Evolutionary conservation across 2,888 invertebrate genomes (phyloP).

Genomic region (Crocallis elinguaria): DNA sequence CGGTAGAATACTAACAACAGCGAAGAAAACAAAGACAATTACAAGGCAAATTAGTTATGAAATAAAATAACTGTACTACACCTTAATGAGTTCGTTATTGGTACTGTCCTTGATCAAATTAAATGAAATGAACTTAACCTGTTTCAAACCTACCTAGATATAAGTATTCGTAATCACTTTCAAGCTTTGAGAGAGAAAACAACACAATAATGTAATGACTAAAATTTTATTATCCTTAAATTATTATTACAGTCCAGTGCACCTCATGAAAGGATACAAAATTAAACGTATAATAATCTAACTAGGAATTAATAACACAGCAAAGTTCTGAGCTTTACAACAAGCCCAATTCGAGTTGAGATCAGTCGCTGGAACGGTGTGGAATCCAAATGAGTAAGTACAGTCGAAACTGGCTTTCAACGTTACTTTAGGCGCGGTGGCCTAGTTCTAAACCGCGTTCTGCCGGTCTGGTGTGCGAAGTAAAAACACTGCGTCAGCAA

Average conservation of each 20-base stretch:
- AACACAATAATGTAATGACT: slow-evolving; percentile 47
- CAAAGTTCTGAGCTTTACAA: slow-evolving; percentile 73
- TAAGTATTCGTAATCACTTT: neutral
- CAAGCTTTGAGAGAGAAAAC: slow-evolving; percentile 38
- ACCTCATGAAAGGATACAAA: slow-evolving; percentile 63
- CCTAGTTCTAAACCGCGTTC: slow-evolving; percentile 49
- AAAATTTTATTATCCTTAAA: slow-evolving; percentile 72
- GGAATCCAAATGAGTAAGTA: slow-evolving; percentile 56
- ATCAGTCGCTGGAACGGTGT: slow-evolving; percentile 77
- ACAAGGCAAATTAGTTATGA: neutral
- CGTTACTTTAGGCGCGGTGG: slow-evolving; percentile 47
- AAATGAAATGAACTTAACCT: neutral
- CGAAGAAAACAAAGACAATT: slow-evolving; percentile 32
- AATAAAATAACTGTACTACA: too few species aligned
- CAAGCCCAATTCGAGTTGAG: slow-evolving; percentile 76
- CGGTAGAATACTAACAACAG: slow-evolving; percentile 35
- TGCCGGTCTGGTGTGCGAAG: slow-evolving; percentile 59
- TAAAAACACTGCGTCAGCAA: slow-evolving; percentile 70
- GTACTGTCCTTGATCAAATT: neutral
- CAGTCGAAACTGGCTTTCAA: neutral
- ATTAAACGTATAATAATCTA: slow-evolving; percentile 70
- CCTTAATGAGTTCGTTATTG: too few species aligned
- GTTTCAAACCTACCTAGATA: neutral
- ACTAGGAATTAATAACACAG: slow-evolving; percentile 82
- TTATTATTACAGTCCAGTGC: slow-evolving; percentile 73